Conservation (phyloP, 2,797 vertebrate species). For the Pseudomugil gertrudae region DNA sequence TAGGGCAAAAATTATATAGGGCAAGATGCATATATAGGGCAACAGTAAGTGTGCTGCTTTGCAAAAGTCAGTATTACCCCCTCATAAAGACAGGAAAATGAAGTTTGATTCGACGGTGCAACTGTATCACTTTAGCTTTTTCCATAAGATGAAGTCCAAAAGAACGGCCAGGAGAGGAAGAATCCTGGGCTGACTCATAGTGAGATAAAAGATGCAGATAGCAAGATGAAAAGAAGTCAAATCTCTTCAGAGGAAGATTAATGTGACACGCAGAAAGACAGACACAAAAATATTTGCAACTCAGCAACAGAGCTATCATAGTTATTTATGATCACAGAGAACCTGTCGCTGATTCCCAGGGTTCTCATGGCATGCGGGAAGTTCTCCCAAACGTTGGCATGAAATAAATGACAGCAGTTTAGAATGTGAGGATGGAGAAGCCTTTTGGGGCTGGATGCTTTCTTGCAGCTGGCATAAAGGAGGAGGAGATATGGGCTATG, state of each 20-base stretch:
- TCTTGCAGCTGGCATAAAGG: constrained; percentile 16
- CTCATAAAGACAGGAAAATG: constrained; percentile 23
- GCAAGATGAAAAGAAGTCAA: constrained; percentile 26
- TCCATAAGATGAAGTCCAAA: constrained; percentile 1
- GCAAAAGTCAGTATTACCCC: constrained; percentile 43
- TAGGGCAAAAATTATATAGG: constrained; percentile 67
- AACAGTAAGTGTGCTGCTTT: constrained; percentile 43
- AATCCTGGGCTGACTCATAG: constrained; percentile 5
- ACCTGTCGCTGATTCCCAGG: constrained; percentile 39
- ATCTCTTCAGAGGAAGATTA: constrained; percentile 38
- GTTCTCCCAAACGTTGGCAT: constrained; percentile 25
- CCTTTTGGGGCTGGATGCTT: constrained; percentile 26
- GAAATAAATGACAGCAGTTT: constrained; percentile 49
- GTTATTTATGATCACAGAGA: constrained; percentile 52
- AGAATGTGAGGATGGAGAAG: constrained; percentile 25
- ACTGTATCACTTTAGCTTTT: constrained; percentile 1
- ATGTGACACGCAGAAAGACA: constrained; percentile 44
- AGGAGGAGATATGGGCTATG: constrained; percentile 6
- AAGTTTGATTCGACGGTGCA: neutral
- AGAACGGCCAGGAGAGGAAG: neutral
- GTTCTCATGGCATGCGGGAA: constrained; percentile 16
- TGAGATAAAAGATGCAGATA: constrained; percentile 40
- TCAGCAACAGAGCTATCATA: constrained; percentile 30
- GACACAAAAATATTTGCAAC: constrained; percentile 41
- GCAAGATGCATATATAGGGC: constrained; percentile 70